Conservation (phyloP, 1,140 invertebrate genomes). For the Cyclina sinensis region DNA sequence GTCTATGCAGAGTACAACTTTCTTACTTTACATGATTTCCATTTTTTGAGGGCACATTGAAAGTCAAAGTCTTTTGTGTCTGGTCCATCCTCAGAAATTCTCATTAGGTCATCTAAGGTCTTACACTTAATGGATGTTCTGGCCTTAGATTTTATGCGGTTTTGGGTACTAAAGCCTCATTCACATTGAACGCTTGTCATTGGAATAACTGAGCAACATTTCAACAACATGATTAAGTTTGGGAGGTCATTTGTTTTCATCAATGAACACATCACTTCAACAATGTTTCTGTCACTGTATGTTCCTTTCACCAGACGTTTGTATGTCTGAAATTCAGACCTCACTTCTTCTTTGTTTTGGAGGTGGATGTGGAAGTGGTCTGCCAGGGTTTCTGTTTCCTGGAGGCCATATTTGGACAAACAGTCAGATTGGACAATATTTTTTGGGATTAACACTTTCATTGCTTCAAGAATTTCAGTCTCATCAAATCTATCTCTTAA, state of each 20-base stretch:
- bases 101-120: slow-evolving; percentile 47
- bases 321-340: slow-evolving; percentile 10
- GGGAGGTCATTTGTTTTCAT: not conserved
- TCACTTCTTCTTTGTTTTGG: not conserved
- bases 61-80: slow-evolving; percentile 37
- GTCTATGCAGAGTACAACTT: too few relatives aligned
- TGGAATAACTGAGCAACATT: slow-evolving; percentile 13
- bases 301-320: not conserved
- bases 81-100: slow-evolving; percentile 53
- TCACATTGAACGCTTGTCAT: slow-evolving; percentile 44
- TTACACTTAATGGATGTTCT: slow-evolving; percentile 20
- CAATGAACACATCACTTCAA: slow-evolving; percentile 11
- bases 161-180: slow-evolving; percentile 52
- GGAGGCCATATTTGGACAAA: slow-evolving; percentile 24
- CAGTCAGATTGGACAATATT: slow-evolving; percentile 3
- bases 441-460: slow-evolving; percentile 33
- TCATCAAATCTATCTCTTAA: not conserved
- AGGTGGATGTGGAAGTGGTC: not conserved
- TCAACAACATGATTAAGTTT: slow-evolving; percentile 9
- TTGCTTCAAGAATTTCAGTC: not conserved
- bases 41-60: slow-evolving; percentile 21
- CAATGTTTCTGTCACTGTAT: not conserved
- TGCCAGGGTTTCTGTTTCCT: too few relatives aligned
- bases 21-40: slow-evolving; percentile 17
- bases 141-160: slow-evolving; percentile 1